Evolutionary conservation across 2,113 vertebrate genomes (phyloP).

Genomic region (Urocitellus parryii): DNA sequence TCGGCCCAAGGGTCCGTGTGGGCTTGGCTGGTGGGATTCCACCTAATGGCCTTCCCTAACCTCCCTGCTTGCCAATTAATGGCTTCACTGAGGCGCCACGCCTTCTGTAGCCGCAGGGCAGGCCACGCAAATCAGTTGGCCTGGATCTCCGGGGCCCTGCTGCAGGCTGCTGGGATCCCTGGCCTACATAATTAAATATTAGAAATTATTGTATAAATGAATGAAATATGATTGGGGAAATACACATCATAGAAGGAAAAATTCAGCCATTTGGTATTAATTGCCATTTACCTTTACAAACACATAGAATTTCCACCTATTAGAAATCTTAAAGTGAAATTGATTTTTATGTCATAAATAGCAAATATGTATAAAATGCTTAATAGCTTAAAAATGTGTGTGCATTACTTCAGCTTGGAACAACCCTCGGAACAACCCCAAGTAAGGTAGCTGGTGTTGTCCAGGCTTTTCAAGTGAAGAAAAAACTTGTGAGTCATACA

Average conservation of each 20-base stretch:
- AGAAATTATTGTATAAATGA: conserved; percentile 59
- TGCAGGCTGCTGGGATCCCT: too few relatives aligned
- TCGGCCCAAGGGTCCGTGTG: too few relatives aligned
- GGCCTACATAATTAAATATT: neutral
- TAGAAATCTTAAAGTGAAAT: conserved; percentile 54
- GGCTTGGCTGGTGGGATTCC: too few relatives aligned
- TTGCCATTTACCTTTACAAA: conserved; percentile 43
- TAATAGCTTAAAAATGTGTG: conserved; percentile 43
- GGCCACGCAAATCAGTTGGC: too few relatives aligned
- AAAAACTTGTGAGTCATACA: neutral
- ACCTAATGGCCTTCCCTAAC: too few relatives aligned
- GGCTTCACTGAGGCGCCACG: too few relatives aligned
- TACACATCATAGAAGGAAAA: conserved; percentile 36
- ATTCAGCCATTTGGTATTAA: conserved; percentile 41
- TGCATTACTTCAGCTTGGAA: neutral
- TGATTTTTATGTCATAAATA: conserved; percentile 62
- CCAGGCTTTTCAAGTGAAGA: neutral
- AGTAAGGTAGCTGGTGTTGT: neutral
- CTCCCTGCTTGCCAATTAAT: too few relatives aligned
- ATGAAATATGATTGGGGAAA: neutral
- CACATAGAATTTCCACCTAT: neutral
- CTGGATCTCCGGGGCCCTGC: too few relatives aligned
- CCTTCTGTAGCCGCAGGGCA: too few relatives aligned
- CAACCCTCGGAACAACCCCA: neutral
- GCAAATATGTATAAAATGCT: conserved; percentile 2